Evolutionary conservation across 2,888 invertebrate species (phyloP).

Genomic region (Archips xylosteana): DNA sequence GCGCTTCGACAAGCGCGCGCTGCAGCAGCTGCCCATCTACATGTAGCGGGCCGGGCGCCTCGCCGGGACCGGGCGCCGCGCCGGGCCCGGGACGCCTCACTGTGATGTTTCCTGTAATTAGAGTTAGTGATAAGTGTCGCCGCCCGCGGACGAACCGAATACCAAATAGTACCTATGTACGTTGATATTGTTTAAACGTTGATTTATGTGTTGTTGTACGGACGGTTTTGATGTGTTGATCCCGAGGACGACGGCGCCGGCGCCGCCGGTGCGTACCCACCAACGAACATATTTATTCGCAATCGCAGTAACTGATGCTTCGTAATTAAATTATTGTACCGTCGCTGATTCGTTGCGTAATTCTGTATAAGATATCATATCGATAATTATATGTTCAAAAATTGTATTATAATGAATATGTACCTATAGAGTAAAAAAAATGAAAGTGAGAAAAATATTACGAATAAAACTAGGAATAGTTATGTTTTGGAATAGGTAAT

Average conservation of each 20-base stretch:
- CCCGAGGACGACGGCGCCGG: constrained; percentile 42
- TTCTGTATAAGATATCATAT: constrained; percentile 84
- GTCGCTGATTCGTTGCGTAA: constrained; percentile 81
- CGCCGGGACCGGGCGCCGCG: constrained; percentile 41
- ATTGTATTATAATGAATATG: constrained; percentile 83
- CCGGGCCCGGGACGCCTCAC: constrained; percentile 41
- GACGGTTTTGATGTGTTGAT: constrained; percentile 37
- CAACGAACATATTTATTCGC: constrained; percentile 80
- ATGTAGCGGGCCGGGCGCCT: constrained; percentile 73
- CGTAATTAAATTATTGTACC: constrained; percentile 78
- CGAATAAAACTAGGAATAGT: constrained; percentile 82
- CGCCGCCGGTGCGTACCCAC: constrained; percentile 61
- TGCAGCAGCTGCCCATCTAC: constrained; percentile 84
- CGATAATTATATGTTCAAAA: constrained; percentile 85
- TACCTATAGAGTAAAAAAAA: constrained; percentile 83
- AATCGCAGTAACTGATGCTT: constrained; percentile 80
- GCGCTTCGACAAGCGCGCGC: constrained; percentile 81
- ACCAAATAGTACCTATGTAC: constrained; percentile 81
- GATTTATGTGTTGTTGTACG: constrained; percentile 74
- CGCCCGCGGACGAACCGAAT: constrained; percentile 66
- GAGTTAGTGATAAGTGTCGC: constrained; percentile 44
- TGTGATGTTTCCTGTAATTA: constrained; percentile 41
- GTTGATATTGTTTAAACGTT: constrained; percentile 79
- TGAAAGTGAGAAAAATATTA: constrained; percentile 85
- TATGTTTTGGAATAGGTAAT: constrained; percentile 80